Evolutionary conservation across 2,797 vertebrate species (phyloP).

Genomic region (Pyrocephalus nanus): DNA sequence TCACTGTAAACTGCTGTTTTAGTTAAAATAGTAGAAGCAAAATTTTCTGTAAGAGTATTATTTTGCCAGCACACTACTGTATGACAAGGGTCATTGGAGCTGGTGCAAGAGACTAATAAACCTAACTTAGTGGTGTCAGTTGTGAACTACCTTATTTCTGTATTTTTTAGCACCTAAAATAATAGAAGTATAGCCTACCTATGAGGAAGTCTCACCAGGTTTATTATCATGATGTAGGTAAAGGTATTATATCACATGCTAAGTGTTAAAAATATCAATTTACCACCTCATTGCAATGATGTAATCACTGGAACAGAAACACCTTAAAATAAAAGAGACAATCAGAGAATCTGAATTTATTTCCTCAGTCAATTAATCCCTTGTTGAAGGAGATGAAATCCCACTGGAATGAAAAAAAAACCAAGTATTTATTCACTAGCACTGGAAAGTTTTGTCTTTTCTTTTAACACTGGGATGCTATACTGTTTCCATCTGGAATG

Average conservation of each 20-base stretch:
- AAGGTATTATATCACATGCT: neutral
- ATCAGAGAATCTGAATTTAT: neutral
- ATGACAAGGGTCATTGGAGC: fast-evolving
- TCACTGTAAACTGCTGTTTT: neutral
- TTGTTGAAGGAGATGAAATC: neutral
- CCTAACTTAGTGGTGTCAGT: neutral
- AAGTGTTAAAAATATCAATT: neutral
- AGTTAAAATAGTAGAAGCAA: neutral
- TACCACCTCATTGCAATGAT: neutral
- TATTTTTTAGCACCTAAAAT: neutral
- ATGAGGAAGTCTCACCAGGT: neutral
- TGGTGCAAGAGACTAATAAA: neutral
- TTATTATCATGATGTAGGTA: neutral
- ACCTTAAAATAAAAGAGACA: neutral
- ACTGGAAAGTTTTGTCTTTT: neutral
- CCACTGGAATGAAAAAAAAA: neutral
- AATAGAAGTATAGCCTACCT: neutral
- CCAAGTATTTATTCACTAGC: neutral
- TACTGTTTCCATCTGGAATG: neutral
- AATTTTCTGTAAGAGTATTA: neutral
- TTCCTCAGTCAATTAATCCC: neutral
- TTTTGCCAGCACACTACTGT: neutral
- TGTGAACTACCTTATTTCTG: neutral
- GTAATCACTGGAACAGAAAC: neutral
- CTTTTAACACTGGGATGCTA: neutral